These are phyloP conservation scores for Cacatua alba DNA, from an alignment of 2,113 vertebrate species.

Conservation along the genomic window DNA sequence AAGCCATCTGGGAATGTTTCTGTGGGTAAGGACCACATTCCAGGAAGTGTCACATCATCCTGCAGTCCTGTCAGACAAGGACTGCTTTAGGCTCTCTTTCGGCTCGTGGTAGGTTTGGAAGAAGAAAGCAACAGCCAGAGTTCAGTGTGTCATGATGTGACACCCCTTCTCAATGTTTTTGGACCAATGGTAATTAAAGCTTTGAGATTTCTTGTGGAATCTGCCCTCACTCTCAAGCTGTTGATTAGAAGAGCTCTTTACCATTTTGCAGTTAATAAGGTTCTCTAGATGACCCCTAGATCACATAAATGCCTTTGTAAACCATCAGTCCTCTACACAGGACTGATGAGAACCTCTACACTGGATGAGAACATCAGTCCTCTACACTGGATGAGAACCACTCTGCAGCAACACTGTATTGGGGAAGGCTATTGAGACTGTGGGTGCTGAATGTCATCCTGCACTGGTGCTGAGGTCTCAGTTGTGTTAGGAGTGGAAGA, in stretches of 20 bases:
- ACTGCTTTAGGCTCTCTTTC: not conserved
- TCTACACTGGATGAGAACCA: not conserved
- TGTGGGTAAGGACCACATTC: not conserved
- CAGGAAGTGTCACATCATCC: not conserved
- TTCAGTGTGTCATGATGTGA: not conserved
- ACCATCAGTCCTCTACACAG: not conserved
- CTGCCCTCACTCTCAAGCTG: not conserved
- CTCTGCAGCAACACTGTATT: not conserved
- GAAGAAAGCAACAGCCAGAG: not conserved
- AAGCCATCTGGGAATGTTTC: conserved; percentile 4
- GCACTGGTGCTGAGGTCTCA: not conserved
- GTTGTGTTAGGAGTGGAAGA: not conserved
- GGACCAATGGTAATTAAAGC: not conserved
- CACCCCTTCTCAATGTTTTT: not conserved
- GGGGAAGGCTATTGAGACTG: not conserved
- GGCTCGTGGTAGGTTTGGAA: not conserved
- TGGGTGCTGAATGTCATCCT: not conserved
- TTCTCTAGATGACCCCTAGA: not conserved
- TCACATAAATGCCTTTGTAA: not conserved
- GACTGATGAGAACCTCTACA: not conserved
- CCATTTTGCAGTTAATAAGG: not conserved
- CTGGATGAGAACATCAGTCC: not conserved
- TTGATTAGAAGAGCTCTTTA: not conserved
- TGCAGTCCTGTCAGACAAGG: not conserved
- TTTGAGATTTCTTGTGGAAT: not conserved